A percentile compares a stretch with the other conserved stretches of the same genome.
These are phyloP conservation scores for Calidris pugnax DNA, from an alignment of 2,113 vertebrate genomes.

Conservation along the genomic window DNA sequence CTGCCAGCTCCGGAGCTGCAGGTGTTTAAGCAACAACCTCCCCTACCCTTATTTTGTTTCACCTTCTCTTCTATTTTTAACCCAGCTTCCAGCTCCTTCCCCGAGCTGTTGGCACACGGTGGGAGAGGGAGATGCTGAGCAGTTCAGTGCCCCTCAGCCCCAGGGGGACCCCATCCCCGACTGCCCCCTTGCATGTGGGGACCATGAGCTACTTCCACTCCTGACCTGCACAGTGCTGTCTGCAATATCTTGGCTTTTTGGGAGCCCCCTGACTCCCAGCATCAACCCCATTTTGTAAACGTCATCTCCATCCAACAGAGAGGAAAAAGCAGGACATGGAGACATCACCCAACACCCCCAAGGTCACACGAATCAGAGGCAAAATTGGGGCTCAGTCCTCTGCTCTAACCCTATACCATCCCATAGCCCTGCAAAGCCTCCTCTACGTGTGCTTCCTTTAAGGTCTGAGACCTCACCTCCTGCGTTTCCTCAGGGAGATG, in stretches of 20 bases:
- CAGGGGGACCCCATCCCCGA: neutral
- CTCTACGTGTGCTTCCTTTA: rapidly evolving
- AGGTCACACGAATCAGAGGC: rapidly evolving
- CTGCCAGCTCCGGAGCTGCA: neutral
- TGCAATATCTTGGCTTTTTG: neutral
- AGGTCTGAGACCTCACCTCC: constrained; percentile 70
- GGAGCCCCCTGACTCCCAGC: neutral
- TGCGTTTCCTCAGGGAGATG: constrained; percentile 88
- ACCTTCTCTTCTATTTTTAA: neutral
- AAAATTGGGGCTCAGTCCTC: neutral
- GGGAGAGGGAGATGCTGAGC: neutral
- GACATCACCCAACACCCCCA: rapidly evolving
- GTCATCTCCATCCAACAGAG: rapidly evolving
- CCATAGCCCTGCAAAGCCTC: neutral
- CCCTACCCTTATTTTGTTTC: neutral
- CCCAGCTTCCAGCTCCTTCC: neutral
- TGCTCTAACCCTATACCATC: neutral
- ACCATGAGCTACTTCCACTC: neutral
- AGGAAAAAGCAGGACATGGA: neutral
- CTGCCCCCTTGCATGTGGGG: rapidly evolving
- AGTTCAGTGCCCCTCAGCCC: neutral
- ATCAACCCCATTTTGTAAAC: rapidly evolving
- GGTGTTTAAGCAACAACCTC: neutral
- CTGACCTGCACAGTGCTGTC: neutral
- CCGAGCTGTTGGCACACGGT: rapidly evolving